These are phyloP conservation scores for Tridacna crocea DNA, from an alignment of 2,888 invertebrate genomes.

Conservation along the genomic window DNA sequence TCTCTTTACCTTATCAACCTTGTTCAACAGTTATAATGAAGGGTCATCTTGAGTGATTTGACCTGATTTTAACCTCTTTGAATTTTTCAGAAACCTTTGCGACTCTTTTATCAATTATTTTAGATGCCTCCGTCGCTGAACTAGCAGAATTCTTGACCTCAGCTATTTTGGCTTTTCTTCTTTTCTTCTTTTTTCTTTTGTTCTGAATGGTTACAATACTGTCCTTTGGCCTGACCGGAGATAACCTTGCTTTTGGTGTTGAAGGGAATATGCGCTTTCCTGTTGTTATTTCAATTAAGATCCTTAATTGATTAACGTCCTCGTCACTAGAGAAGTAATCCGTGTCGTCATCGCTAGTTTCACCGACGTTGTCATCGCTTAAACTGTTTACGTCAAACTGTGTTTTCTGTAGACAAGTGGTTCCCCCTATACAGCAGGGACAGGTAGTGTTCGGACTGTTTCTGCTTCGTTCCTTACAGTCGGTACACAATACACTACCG, in stretches of 20 bases:
- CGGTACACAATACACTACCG: slow-evolving; percentile 33
- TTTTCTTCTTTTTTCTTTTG: slow-evolving; percentile 12
- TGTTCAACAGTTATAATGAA: no score
- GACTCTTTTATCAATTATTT: slow-evolving; percentile 30
- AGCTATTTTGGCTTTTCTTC: slow-evolving; percentile 14
- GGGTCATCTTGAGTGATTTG: slow-evolving; percentile 22
- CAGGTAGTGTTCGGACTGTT: slow-evolving; percentile 17
- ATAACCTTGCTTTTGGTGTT: background rate
- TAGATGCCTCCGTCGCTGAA: background rate
- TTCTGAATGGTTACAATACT: background rate
- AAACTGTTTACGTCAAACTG: background rate
- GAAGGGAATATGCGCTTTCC: slow-evolving; percentile 48
- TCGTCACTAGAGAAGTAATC: slow-evolving; percentile 21
- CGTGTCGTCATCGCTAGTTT: slow-evolving; percentile 10
- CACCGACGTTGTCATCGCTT: slow-evolving; percentile 2
- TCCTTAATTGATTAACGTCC: slow-evolving; percentile 45
- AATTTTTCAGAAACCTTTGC: slow-evolving; percentile 52
- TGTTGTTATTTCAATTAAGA: slow-evolving; percentile 54
- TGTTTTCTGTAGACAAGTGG: background rate
- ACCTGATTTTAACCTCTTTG: slow-evolving; percentile 45
- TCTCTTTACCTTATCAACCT: background rate
- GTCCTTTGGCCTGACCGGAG: background rate
- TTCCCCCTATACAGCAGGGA: background rate
- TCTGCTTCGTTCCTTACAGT: slow-evolving; percentile 37
- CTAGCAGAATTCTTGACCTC: background rate